These are phyloP conservation scores for Catocala nupta DNA, from an alignment of 2,888 invertebrate genomes.

Conservation along the genomic window DNA sequence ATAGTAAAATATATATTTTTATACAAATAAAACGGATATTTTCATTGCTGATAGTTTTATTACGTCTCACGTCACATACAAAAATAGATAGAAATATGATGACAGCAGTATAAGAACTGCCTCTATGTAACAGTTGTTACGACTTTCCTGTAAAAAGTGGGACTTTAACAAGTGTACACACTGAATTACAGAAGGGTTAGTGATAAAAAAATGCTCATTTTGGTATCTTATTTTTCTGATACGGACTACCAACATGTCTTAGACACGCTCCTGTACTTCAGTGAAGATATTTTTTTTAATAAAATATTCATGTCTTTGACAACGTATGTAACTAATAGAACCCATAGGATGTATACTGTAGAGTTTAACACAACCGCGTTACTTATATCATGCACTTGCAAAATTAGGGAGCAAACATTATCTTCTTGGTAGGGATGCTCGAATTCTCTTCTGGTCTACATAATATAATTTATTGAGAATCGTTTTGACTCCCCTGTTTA, in stretches of 20 bases:
- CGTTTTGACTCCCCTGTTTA: neutral
- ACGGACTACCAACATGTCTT: too few species aligned
- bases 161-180: constrained; percentile 4
- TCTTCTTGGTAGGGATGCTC: constrained; percentile 1
- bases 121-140: too few species aligned
- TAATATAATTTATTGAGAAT: neutral
- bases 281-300: too few species aligned
- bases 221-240: too few species aligned
- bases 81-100: constrained; percentile 53
- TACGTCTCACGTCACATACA: constrained; percentile 47
- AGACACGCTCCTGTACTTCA: too few species aligned
- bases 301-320: too few species aligned
- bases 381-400: too few species aligned
- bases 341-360: too few species aligned
- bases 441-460: neutral
- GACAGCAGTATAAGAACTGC: constrained; percentile 25
- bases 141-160: neutral
- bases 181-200: neutral
- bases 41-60: constrained; percentile 48
- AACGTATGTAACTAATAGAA: too few species aligned
- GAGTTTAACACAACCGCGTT: too few species aligned
- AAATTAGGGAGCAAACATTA: too few species aligned
- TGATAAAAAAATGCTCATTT: too few species aligned
- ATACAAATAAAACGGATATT: constrained; percentile 43
- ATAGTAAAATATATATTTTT: constrained; percentile 11